Evolutionary conservation across 2,888 invertebrate genomes (phyloP), one percentile per base, ranked within the genome.

Genomic region (Homarus gammarus): DNA sequence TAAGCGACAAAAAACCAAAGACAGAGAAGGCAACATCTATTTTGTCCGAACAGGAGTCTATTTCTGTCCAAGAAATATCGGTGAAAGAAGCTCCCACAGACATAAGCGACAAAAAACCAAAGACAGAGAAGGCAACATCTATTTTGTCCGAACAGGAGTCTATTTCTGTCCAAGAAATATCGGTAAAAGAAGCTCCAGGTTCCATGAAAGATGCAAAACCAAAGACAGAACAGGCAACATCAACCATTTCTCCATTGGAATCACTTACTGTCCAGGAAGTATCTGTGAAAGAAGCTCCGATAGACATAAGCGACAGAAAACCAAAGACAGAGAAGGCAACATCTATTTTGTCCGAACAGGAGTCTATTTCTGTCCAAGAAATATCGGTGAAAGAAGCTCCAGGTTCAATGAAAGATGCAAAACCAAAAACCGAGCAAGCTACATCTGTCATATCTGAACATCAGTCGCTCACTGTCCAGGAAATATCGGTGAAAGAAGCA

Each of bases 161-260:
- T 3, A 85, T 92, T 5, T 72, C 83, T 49, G 73, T 90, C 27
- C 68, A 90, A 68, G 93, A 93, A 22, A 92, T 94, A 0, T 93
- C 93, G 33, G 94, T 94, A 93, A 94, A 94, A 92, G 94, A 94
- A 93, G 49, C 38, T 49, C 75, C 75, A 73, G 73, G 15, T 73
- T 73, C 73, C 2, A 18, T 73, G 6, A 40, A 10, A 12, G 40
- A 18, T 38, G 18, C 18, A 2, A 64, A 64, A 12, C 64, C 64
- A n/a, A 64, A 64, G 27, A 64, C 64, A n/a, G 82, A 88, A 12
- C 87, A 88, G 83, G 87, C 87, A 64, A 82, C 77, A 38, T 82
- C 83, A 22, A 75, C 64, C 22, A 68, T 88, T 36, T 83, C 83
- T 75, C 75, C 75, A 51, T 87, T 84, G 44, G 75, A 82, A 68